Conservation (phyloP, 2,113 vertebrate genomes). For the Pelecanoides urinatrix region DNA sequence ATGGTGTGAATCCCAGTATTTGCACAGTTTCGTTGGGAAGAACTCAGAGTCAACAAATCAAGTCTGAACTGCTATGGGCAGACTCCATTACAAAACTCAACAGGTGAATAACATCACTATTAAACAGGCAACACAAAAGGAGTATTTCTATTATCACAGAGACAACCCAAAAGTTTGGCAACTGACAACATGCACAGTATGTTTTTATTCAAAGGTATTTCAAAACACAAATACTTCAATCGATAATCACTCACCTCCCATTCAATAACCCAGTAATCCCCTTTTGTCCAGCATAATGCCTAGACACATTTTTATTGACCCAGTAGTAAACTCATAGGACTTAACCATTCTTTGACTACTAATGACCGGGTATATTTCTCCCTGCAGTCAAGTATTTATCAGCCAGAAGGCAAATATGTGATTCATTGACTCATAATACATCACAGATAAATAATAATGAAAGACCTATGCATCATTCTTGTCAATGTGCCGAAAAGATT, state of each 20-base stretch:
- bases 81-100: too few species aligned
- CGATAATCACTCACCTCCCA: conserved; percentile 22
- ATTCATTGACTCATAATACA: conserved; percentile 51
- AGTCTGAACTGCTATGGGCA: background rate
- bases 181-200: background rate
- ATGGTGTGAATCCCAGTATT: background rate
- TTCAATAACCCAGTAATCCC: conserved; percentile 48
- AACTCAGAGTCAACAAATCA: background rate
- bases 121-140: background rate
- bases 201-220: conserved; percentile 12
- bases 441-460: conserved; percentile 55
- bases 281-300: conserved; percentile 43
- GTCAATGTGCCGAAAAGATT: background rate
- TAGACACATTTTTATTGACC: conserved; percentile 45
- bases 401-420: conserved; percentile 43
- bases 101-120: background rate
- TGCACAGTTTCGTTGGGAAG: background rate
- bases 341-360: conserved; percentile 19
- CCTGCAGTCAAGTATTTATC: conserved; percentile 29
- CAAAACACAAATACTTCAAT: conserved; percentile 46
- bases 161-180: background rate
- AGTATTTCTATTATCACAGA: background rate
- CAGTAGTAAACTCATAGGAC: conserved; percentile 39
- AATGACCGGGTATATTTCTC: conserved; percentile 2
- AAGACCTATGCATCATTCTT: conserved; percentile 35